Base-by-base conservation (phyloP, 1,140 invertebrate species). In the Coelopa frigida region DNA sequence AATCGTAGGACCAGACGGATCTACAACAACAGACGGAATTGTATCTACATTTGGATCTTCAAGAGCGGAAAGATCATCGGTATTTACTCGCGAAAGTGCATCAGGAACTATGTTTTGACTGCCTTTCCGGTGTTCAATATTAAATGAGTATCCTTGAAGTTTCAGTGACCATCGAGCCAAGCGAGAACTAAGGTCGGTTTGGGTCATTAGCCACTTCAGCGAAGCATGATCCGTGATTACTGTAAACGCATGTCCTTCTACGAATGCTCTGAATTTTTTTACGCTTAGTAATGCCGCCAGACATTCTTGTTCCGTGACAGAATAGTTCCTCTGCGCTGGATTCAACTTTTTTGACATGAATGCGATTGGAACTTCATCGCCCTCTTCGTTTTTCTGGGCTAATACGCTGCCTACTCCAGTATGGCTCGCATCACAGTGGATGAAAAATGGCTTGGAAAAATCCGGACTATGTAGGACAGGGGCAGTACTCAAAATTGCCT, bases 91-190 rank as follows among this genome's bases (percentile, higher is more conserved):
- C 11, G 62, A 69, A 15, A 73, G 42, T 3, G 57, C 54, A 40
- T 70, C 67, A 3, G 66, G 59, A 8, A 70, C 63, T 5, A 47
- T 20, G 38, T 72, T 61, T 5, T 51, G 14, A 17, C 48, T 54
- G 5, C 71, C 72, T 21, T 57, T 60, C 32, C 70, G 53, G 51
- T 75, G 67, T 7, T 52, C 45, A 10, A 76, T 55, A 11, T 64
- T 37, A 36, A 57, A 63, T n/a, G 53, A 39, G 27, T 45, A 59
- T 12, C 52, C 48, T 27, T 50, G 42, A 5, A 61, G 27, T 21
- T 58, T 57, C 5, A 61, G 35, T 0, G 50, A 24, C 65, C 66
- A 71, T 26, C 66, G 27, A 2, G 64, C 56, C 4, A 70, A 44
- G 23, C 55, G 46, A 17, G 58, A 57, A 7, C 39, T 54, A 1